These are phyloP conservation scores for Oophaga pumilio DNA, from an alignment of 2,113 vertebrate species.

Conservation along the genomic window DNA sequence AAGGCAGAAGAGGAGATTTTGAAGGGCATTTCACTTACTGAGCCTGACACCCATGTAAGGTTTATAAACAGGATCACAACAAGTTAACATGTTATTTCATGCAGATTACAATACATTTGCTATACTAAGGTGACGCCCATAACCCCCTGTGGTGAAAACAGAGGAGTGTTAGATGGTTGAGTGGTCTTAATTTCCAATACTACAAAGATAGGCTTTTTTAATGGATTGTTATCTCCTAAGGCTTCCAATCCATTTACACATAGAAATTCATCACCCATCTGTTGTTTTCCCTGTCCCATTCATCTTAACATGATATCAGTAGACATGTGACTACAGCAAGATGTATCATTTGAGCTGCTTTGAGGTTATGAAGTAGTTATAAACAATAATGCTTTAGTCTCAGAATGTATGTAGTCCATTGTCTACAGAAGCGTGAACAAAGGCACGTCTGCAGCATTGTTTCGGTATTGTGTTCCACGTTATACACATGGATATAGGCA, in stretches of 20 bases:
- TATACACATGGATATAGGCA: background rate
- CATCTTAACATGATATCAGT: constrained; percentile 58
- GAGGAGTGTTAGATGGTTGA: constrained; percentile 40
- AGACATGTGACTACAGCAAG: constrained; percentile 45
- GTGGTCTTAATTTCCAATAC: constrained; percentile 43
- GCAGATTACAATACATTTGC: background rate
- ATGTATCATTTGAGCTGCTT: constrained; percentile 45
- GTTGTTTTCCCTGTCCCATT: constrained; percentile 50
- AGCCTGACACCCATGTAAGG: background rate
- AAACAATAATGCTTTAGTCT: background rate
- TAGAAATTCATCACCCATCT: constrained; percentile 57
- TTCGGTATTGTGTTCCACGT: background rate
- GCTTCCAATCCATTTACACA: constrained; percentile 55
- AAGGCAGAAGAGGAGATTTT: background rate
- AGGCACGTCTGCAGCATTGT: background rate
- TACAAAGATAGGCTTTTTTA: constrained; percentile 50
- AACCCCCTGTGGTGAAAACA: constrained; percentile 50
- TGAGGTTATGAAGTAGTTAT: constrained; percentile 26
- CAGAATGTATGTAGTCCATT: background rate
- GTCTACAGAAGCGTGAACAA: background rate
- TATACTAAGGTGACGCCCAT: background rate
- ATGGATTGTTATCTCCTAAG: constrained; percentile 56
- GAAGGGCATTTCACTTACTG: background rate
- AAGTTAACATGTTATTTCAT: constrained; percentile 36
- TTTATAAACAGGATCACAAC: constrained; percentile 6